Percentiles rank a stretch among this genome's conserved stretches.
Conservation (phyloP, 2,888 invertebrate species). For the Ptilodon capucinus region DNA sequence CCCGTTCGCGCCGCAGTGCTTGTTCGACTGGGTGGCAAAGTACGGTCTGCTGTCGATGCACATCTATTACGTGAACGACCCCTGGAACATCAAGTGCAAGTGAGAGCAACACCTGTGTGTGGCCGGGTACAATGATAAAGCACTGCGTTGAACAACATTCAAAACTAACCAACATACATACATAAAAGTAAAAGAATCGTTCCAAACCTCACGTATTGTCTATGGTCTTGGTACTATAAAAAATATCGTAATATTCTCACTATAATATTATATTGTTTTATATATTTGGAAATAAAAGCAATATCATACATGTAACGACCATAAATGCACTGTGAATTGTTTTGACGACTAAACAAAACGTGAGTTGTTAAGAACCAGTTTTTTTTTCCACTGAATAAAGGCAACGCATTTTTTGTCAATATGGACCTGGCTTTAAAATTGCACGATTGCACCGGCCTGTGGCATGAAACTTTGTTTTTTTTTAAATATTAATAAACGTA, state of each 20-base stretch:
- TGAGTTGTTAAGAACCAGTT: too few relatives aligned
- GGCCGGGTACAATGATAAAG: not conserved
- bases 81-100: slow-evolving; percentile 36
- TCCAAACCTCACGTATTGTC: too few relatives aligned
- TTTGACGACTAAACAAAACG: too few relatives aligned
- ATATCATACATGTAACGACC: too few relatives aligned
- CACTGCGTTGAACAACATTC: not conserved
- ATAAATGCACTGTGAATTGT: too few relatives aligned
- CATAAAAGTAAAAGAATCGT: too few relatives aligned
- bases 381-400: too few relatives aligned
- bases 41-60: slow-evolving; percentile 45
- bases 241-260: too few relatives aligned
- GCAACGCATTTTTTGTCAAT: not conserved
- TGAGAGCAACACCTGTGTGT: slow-evolving; percentile 7
- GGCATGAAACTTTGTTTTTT: not conserved
- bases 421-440: not conserved
- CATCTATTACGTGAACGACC: slow-evolving; percentile 45
- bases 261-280: too few relatives aligned
- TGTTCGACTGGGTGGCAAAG: slow-evolving; percentile 34
- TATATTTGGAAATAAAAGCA: too few relatives aligned
- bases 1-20: slow-evolving; percentile 26
- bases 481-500: not conserved
- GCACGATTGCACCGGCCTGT: not conserved
- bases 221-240: too few relatives aligned
- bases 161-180: too few relatives aligned